Conservation (phyloP, 2,113 vertebrate species). For the Micromys minutus region DNA sequence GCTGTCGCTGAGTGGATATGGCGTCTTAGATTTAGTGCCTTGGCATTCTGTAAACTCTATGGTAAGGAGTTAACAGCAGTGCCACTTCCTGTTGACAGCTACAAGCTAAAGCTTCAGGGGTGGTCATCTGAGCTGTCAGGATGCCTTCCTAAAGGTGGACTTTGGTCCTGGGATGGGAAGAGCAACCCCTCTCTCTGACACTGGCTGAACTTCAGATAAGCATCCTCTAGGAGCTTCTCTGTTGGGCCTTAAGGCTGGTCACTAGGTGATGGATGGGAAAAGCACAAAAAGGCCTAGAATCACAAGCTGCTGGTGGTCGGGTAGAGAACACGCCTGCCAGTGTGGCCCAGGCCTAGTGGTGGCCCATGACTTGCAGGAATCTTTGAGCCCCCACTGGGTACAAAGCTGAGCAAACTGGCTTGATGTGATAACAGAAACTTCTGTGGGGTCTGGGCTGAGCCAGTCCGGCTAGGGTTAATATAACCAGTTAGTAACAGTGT, state of each 20-base stretch:
- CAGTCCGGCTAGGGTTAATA: background rate
- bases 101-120: background rate
- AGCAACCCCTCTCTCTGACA: background rate
- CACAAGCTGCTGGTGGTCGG: background rate
- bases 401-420: background rate
- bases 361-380: background rate
- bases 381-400: background rate
- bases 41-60: background rate
- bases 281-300: background rate
- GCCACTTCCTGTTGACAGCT: background rate
- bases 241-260: background rate
- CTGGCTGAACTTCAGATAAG: background rate
- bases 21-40: background rate
- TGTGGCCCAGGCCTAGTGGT: background rate
- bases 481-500: background rate
- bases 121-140: background rate
- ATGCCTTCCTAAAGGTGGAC: background rate
- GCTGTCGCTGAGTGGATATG: background rate
- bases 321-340: background rate
- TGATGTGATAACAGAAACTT: background rate
- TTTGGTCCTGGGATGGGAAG: background rate
- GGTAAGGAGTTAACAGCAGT: background rate
- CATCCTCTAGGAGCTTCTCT: accelerated
- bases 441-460: background rate
- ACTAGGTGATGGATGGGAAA: background rate